Evolutionary conservation across 2,888 invertebrate species (phyloP).

Genomic region (Hypselothyrea guttata): DNA sequence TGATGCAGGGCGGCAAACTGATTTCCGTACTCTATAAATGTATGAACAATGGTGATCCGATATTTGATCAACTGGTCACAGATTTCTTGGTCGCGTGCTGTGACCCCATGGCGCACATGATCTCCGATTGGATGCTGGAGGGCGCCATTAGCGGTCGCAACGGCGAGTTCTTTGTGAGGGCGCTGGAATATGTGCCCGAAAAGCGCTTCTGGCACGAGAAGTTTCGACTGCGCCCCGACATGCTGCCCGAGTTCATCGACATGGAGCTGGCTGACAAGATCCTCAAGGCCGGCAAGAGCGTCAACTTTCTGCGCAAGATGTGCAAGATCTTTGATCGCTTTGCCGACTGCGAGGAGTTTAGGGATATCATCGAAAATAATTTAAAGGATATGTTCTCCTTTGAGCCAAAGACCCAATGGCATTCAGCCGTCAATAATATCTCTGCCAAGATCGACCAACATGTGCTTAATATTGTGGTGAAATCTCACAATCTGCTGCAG

Average conservation of each 20-base stretch:
- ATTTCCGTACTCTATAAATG: constrained; percentile 93
- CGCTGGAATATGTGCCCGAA: constrained; percentile 90
- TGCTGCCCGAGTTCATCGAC: constrained; percentile 96
- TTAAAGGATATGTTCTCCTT: constrained; percentile 83
- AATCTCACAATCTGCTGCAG: constrained; percentile 93
- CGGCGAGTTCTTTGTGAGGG: constrained; percentile 97
- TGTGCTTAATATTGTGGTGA: constrained; percentile 92
- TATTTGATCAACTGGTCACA: constrained; percentile 85
- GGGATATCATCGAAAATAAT: constrained; percentile 83
- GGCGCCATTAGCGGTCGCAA: constrained; percentile 95
- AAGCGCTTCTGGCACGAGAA: constrained; percentile 98
- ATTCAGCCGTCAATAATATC: constrained; percentile 91
- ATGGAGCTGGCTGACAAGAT: constrained; percentile 91
- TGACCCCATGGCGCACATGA: constrained; percentile 91
- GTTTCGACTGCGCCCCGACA: constrained; percentile 91
- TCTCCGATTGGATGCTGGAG: constrained; percentile 95
- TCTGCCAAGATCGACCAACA: constrained; percentile 93
- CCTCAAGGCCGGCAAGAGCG: constrained; percentile 96
- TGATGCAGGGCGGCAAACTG: constrained; percentile 93
- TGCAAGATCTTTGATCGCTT: constrained; percentile 91
- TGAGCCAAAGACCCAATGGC: constrained; percentile 89
- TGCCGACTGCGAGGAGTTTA: constrained; percentile 84
- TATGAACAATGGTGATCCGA: constrained; percentile 91
- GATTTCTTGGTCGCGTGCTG: constrained; percentile 89
- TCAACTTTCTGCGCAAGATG: constrained; percentile 95